A percentile compares a stretch with the other conserved stretches of the same genome.
Evolutionary conservation across 2,113 vertebrate species (phyloP).

Genomic region (Chaetorhynchus papuensis): DNA sequence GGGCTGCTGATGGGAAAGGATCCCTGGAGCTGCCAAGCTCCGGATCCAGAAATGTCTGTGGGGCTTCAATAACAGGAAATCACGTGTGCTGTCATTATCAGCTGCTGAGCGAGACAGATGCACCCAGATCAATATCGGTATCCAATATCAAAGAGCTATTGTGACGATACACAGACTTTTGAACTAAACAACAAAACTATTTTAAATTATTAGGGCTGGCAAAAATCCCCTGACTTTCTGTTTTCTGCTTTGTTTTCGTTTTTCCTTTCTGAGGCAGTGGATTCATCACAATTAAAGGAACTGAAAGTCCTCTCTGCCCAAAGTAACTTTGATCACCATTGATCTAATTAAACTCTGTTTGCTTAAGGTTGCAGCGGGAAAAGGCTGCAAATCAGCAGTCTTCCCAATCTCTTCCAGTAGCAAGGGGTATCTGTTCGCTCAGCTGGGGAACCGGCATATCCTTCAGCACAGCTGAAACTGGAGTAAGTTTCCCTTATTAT

Average conservation of each 20-base stretch:
- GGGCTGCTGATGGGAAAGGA: neutral
- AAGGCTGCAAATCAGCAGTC: neutral
- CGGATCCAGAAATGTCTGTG: conserved; percentile 35
- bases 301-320: neutral
- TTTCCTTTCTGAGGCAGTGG: neutral
- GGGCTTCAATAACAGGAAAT: conserved; percentile 62
- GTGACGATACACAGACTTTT: neutral
- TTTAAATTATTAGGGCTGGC: conserved; percentile 2
- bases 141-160: conserved; percentile 57
- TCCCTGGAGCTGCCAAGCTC: conserved; percentile 11
- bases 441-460: neutral
- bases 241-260: neutral
- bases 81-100: conserved; percentile 56
- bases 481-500: neutral
- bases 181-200: conserved; percentile 13
- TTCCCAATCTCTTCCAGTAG: neutral
- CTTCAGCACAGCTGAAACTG: neutral
- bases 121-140: conserved; percentile 53
- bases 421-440: neutral
- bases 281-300: conserved; percentile 19
- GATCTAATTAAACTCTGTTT: conserved; percentile 7
- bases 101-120: conserved; percentile 59
- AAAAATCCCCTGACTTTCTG: neutral
- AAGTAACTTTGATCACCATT: neutral
- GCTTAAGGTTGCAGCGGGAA: neutral